Evolutionary conservation across 2,113 vertebrate genomes (phyloP).

Genomic region (Hemiprocne comata): DNA sequence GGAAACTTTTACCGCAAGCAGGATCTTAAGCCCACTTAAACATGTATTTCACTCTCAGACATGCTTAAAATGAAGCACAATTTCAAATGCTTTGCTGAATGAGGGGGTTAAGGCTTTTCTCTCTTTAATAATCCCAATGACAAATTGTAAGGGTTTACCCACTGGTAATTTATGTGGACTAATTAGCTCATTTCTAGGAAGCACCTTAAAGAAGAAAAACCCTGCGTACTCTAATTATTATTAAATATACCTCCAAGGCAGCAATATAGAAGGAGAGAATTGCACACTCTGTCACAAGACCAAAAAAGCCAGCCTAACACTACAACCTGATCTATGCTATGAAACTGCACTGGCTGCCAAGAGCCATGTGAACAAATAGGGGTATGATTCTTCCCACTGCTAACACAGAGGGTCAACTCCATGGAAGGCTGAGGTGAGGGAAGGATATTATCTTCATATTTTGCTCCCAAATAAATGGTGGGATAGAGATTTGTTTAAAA

Average conservation of each 20-base stretch:
- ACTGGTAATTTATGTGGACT: neutral
- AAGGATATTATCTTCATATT: neutral
- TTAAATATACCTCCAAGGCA: neutral
- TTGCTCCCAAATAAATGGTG: neutral
- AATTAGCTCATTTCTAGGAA: neutral
- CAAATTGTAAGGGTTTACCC: neutral
- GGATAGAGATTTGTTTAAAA: neutral
- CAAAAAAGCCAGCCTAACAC: neutral
- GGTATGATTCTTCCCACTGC: neutral
- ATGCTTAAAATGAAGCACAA: neutral
- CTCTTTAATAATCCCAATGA: neutral
- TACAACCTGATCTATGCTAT: neutral
- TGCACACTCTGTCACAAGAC: neutral
- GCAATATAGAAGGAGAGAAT: neutral
- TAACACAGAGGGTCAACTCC: neutral
- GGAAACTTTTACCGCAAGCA: neutral
- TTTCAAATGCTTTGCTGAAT: neutral
- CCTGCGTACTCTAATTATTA: neutral
- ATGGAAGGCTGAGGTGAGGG: neutral
- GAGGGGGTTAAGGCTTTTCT: neutral
- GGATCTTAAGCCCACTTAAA: neutral
- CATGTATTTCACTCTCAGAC: neutral
- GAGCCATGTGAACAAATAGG: neutral
- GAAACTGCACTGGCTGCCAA: neutral
- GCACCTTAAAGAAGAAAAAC: neutral